phyloP scores from a whole-genome alignment of 1,140 invertebrate species.

The Metaphire vulgaris region DNA sequence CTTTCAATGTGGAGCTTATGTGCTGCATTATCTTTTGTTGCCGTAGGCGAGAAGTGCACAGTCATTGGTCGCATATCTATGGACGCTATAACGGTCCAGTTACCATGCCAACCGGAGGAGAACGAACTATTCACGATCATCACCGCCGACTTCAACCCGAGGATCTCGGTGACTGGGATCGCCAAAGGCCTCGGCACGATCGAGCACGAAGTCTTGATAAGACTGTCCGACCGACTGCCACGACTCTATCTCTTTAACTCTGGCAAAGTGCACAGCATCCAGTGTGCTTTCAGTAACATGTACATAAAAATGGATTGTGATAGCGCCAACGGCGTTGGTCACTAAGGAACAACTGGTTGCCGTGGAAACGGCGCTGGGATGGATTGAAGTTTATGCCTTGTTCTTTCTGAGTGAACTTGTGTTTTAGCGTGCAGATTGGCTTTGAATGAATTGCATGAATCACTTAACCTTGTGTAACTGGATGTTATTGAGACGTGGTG shows the following conservation, averaged over 20 bases:
- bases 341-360: too few relatives aligned
- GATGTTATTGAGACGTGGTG: too few relatives aligned
- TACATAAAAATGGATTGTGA: too few relatives aligned
- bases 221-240: conserved; percentile 32
- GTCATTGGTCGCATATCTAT: conserved; percentile 38
- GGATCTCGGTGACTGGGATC: conserved; percentile 30
- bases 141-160: conserved; percentile 32
- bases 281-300: not conserved
- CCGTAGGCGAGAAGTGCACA: conserved; percentile 31
- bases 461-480: too few relatives aligned
- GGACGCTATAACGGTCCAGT: conserved; percentile 36
- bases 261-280: not conserved
- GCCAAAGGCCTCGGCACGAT: conserved; percentile 32
- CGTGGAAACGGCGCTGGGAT: too few relatives aligned
- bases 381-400: too few relatives aligned
- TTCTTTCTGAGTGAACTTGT: too few relatives aligned
- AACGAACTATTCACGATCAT: conserved; percentile 33
- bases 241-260: conserved; percentile 30
- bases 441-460: too few relatives aligned
- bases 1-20: too few relatives aligned
- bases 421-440: too few relatives aligned
- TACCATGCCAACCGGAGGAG: conserved; percentile 18
- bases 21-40: too few relatives aligned
- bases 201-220: conserved; percentile 35
- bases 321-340: too few relatives aligned